A percentile compares a stretch with the other conserved stretches of the same genome.
phyloP scores from a whole-genome alignment of 1,140 invertebrate species.

The Ips nitidus region DNA sequence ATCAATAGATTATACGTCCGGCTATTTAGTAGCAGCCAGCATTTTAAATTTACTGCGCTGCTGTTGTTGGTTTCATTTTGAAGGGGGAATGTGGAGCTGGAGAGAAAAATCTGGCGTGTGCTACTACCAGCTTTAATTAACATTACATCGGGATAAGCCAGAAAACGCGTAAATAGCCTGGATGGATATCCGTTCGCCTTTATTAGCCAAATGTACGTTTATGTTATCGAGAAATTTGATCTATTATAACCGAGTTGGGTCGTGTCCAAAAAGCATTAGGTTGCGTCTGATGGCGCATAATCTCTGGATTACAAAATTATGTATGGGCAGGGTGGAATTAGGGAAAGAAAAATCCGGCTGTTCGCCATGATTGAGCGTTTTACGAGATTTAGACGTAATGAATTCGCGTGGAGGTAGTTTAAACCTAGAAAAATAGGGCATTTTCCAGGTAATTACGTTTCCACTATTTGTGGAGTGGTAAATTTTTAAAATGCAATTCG shows the following conservation, averaged over 20 bases:
- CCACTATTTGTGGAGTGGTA: conserved; percentile 7
- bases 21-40: neutral
- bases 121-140: no score
- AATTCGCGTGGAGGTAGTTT: no score
- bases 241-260: conserved; percentile 17
- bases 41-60: conserved; percentile 5
- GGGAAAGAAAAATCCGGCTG: no score
- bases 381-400: no score
- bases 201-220: conserved; percentile 30
- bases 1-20: conserved; percentile 21
- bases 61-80: neutral
- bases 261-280: conserved; percentile 30
- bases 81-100: no score
- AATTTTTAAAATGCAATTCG: conserved; percentile 29
- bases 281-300: conserved; percentile 28
- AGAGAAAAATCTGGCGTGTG: no score
- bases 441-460: conserved; percentile 9
- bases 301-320: conserved; percentile 24
- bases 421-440: no score
- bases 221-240: conserved; percentile 31
- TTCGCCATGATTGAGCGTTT: no score
- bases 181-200: neutral
- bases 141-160: no score
- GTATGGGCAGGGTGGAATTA: neutral
- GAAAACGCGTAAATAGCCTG: no score